Percentiles rank a stretch among this genome's conserved stretches.
These are phyloP conservation scores for Drosophila arawakana DNA, from an alignment of 1,140 invertebrate genomes.

Conservation along the genomic window DNA sequence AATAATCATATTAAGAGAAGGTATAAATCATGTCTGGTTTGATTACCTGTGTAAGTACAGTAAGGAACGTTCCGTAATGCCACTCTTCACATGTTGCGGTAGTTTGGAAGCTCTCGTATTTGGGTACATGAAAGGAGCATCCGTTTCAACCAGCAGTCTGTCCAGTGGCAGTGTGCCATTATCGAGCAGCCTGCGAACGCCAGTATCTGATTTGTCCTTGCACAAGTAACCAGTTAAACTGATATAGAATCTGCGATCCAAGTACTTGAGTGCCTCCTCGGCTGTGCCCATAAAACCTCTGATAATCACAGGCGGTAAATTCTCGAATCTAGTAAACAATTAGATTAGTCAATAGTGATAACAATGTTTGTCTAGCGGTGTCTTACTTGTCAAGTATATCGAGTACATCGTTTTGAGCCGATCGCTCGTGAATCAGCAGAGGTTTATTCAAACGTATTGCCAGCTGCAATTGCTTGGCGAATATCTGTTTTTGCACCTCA, in stretches of 20 bases:
- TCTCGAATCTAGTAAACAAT: conserved; percentile 83
- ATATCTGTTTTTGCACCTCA: conserved; percentile 93
- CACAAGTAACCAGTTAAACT: conserved; percentile 90
- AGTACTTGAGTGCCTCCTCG: conserved; percentile 93
- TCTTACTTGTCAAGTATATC: conserved; percentile 86
- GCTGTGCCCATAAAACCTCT: conserved; percentile 97
- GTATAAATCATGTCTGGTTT: not conserved
- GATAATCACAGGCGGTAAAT: conserved; percentile 92
- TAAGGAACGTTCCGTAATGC: conserved; percentile 92
- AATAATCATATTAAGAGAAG: not conserved
- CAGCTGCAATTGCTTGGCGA: conserved; percentile 94
- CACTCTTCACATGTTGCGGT: conserved; percentile 93
- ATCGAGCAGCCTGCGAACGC: conserved; percentile 93
- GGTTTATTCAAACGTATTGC: conserved; percentile 95
- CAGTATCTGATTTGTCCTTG: conserved; percentile 94
- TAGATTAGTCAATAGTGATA: not conserved
- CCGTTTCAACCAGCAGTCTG: conserved; percentile 94
- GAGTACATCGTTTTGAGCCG: conserved; percentile 93
- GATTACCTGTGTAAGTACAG: conserved; percentile 82
- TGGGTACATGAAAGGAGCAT: conserved; percentile 98
- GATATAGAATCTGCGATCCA: conserved; percentile 95
- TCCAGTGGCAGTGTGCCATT: conserved; percentile 93
- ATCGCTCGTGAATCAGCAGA: conserved; percentile 95
- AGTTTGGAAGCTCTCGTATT: conserved; percentile 97
- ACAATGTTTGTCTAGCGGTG: not conserved